Evolutionary conservation across 2,797 vertebrate species (phyloP).

Genomic region (Enteromius afrohamiltoni): DNA sequence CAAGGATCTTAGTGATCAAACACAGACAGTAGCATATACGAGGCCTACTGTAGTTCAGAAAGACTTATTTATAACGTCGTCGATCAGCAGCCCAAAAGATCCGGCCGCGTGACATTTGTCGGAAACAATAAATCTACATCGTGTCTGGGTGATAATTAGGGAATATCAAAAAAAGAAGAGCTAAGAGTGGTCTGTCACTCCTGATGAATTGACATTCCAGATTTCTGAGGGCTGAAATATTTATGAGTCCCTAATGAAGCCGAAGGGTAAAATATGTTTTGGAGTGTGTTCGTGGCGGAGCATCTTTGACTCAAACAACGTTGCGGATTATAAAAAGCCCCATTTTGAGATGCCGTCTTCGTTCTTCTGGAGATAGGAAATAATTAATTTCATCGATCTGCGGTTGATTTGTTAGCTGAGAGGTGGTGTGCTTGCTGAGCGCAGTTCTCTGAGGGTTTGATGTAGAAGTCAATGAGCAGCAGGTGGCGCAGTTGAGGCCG

Average conservation of each 20-base stretch:
- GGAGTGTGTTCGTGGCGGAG: constrained; percentile 31
- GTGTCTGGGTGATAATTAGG: constrained; percentile 59
- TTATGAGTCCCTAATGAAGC: constrained; percentile 60
- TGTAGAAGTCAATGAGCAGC: constrained; percentile 30
- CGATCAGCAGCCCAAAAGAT: constrained; percentile 52
- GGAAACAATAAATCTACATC: constrained; percentile 61
- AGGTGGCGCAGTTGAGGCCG: constrained; percentile 58
- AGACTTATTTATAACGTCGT: constrained; percentile 56
- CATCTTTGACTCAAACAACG: constrained; percentile 44
- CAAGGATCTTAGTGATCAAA: constrained; percentile 44
- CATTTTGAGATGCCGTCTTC: constrained; percentile 25
- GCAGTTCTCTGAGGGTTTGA: neutral
- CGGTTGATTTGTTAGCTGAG: constrained; percentile 13
- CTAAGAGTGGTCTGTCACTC: constrained; percentile 40
- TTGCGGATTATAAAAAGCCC: constrained; percentile 8
- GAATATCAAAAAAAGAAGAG: constrained; percentile 59
- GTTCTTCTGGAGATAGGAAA: constrained; percentile 15
- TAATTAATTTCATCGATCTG: constrained; percentile 27
- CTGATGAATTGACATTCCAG: constrained; percentile 57
- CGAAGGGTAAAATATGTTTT: constrained; percentile 55
- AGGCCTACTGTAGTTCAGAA: constrained; percentile 46
- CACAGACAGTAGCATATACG: neutral
- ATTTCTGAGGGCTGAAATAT: constrained; percentile 62
- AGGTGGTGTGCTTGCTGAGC: neutral
- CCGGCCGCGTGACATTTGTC: constrained; percentile 62